Base-by-base conservation (phyloP, 2,113 vertebrate genomes). In the Xiphias gladius region DNA sequence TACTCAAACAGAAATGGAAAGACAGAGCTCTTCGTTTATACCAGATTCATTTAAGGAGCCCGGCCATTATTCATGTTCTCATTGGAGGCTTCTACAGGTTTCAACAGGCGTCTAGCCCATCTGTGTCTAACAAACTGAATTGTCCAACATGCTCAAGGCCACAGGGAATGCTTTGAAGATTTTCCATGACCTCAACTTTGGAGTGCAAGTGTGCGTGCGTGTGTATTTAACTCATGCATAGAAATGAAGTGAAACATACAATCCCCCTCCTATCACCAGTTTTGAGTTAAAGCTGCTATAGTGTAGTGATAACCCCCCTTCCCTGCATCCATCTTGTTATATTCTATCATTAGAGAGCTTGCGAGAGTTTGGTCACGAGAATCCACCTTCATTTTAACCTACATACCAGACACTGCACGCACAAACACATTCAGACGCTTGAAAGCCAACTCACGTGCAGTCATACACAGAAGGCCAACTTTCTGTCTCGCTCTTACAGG, bases 81-180 rank as follows among this genome's bases (percentile, higher is more conserved):
- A 54, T 67, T 32, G 46, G 32, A 82, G 67, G 58, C 82, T 90
- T 87, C 80, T 82, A 72, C 87, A 88, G 88, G 85, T 91, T 93
- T 89, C 85, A 73, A 80, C 85, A 86, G 79, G 70, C 85, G 72
- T 58, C 76, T n/a, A 55, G 70, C 82, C 68, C 81, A 82, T 85
- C 86, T 91, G 90, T 88, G 82, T 79, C 80, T 77, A 88, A 91
- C 87, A 76, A 75, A 89, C 73, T 26, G 50, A 83, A 85, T 82
- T 88, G 93, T 87, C 85, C 82, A 80, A 79, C 80, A 78, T 59
- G 70, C 91, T 90, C 81, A 80, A 81, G 87, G 91, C 89, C 79
- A 79, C 28, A 35, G 65, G 85, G 67, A 70, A 50, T 4, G 55
- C 93, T 94, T 94, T 94, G 92, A 93, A 93, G 90, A 88, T 87